Evolutionary conservation across 2,888 invertebrate species (phyloP).

Genomic region (Andricus curvator): DNA sequence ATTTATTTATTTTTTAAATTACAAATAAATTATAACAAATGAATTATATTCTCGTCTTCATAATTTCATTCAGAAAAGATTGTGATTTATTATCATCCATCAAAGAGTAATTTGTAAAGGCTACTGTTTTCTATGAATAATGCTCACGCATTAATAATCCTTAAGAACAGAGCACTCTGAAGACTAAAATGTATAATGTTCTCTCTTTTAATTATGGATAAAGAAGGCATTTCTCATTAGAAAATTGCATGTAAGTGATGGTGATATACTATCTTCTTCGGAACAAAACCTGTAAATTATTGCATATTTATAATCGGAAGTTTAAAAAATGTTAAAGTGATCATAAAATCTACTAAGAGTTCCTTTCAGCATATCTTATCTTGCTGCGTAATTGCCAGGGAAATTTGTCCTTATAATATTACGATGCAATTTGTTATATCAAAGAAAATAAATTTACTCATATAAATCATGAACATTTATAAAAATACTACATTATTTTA

Average conservation of each 20-base stretch:
- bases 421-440: background rate
- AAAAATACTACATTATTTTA: too few relatives aligned
- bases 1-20: too few relatives aligned
- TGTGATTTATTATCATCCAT: background rate
- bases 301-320: background rate
- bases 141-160: background rate
- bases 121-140: conserved; percentile 29
- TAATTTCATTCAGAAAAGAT: background rate
- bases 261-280: background rate
- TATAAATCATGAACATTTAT: too few relatives aligned
- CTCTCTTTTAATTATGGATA: background rate
- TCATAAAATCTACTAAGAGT: conserved; percentile 11
- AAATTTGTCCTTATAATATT: background rate
- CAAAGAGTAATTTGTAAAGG: background rate
- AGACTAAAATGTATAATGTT: conserved; percentile 19
- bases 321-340: background rate
- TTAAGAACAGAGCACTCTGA: background rate
- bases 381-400: background rate
- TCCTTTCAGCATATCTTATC: conserved; percentile 21
- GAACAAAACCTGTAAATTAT: background rate
- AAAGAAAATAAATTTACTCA: background rate
- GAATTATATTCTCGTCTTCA: background rate
- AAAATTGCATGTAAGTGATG: background rate
- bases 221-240: background rate
- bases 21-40: too few relatives aligned